phyloP scores from a whole-genome alignment of 1,140 invertebrate species.

The Eupristina koningsbergeri region DNA sequence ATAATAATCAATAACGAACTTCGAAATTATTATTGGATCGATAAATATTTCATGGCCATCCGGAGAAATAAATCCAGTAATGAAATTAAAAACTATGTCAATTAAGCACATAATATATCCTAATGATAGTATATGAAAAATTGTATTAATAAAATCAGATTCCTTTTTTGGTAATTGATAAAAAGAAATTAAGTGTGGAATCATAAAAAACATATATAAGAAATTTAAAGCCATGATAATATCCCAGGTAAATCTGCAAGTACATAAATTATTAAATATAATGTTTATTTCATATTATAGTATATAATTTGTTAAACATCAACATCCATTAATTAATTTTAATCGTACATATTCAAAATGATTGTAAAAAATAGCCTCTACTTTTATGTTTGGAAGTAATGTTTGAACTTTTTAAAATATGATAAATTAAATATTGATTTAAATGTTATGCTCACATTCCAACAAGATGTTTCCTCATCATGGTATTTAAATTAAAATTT shows the following conservation, averaged over 20 bases:
- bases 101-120: slow-evolving; percentile 55
- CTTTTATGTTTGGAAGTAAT: too few relatives aligned
- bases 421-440: too few relatives aligned
- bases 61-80: slow-evolving; percentile 58
- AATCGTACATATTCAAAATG: too few relatives aligned
- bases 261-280: neutral
- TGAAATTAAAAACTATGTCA: slow-evolving; percentile 62
- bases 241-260: slow-evolving; percentile 62
- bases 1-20: slow-evolving; percentile 56
- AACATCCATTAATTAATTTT: too few relatives aligned
- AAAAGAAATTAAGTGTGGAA: slow-evolving; percentile 59
- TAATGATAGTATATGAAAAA: slow-evolving; percentile 51
- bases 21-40: slow-evolving; percentile 54
- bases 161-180: slow-evolving; percentile 51
- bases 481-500: too few relatives aligned
- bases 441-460: too few relatives aligned
- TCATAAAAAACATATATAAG: slow-evolving; percentile 58
- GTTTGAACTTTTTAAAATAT: too few relatives aligned
- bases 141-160: neutral
- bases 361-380: too few relatives aligned
- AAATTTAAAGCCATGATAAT: slow-evolving; percentile 59
- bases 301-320: too few relatives aligned
- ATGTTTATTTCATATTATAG: too few relatives aligned
- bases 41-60: slow-evolving; percentile 60
- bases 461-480: too few relatives aligned